Percentiles rank a stretch among this genome's conserved stretches.
phyloP scores from a whole-genome alignment of 1,140 invertebrate species.

The Eriocheir sinensis region DNA sequence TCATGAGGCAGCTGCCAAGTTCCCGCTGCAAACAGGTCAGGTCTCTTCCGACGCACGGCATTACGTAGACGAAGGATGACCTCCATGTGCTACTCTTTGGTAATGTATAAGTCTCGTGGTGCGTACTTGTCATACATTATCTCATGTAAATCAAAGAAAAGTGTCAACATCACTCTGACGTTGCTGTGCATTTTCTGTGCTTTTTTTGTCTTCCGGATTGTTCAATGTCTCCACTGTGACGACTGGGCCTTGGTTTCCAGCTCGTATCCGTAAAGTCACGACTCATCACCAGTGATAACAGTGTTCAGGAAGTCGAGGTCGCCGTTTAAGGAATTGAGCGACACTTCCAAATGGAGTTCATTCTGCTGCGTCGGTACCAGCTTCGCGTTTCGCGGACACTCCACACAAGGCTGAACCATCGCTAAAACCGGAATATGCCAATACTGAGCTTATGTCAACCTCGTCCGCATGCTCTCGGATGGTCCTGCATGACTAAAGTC shows the following conservation, averaged over 20 bases:
- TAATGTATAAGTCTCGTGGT: constrained; percentile 74
- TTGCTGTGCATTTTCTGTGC: neutral
- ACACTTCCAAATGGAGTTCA: constrained; percentile 47
- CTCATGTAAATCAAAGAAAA: constrained; percentile 37
- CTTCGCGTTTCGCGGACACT: constrained; percentile 53
- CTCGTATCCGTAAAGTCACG: constrained; percentile 35
- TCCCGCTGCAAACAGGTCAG: constrained; percentile 55
- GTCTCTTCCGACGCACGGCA: no score
- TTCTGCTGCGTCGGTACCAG: constrained; percentile 46
- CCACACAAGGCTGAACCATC: constrained; percentile 19
- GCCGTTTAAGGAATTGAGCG: neutral
- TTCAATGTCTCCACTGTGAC: neutral
- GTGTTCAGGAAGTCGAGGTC: constrained; percentile 34
- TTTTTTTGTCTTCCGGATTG: constrained; percentile 33
- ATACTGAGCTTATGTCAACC: neutral
- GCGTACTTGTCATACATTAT: constrained; percentile 75
- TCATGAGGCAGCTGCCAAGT: constrained; percentile 81
- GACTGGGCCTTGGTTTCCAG: constrained; percentile 52
- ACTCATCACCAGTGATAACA: constrained; percentile 65
- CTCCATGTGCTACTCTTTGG: constrained; percentile 76
- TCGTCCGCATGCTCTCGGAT: neutral
- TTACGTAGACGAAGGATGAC: constrained; percentile 74
- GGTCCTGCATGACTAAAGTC: constrained; percentile 38
- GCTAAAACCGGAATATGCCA: constrained; percentile 34
- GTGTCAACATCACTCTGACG: constrained; percentile 49